These are phyloP conservation scores for Sinocyclocheilus grahami DNA, from an alignment of 2,113 vertebrate genomes.

Conservation along the genomic window DNA sequence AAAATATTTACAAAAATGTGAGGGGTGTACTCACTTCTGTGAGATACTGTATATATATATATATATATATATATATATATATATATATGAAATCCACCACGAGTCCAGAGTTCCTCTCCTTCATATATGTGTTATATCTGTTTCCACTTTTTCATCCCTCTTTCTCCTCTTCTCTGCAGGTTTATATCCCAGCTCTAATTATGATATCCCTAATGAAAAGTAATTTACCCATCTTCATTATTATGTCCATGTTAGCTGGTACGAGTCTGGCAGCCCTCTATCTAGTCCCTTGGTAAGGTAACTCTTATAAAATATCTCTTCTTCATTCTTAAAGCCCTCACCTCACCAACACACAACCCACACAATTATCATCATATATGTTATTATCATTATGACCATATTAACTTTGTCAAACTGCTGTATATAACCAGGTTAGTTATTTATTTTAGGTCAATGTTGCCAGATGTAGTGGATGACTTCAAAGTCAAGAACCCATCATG, in stretches of 20 bases:
- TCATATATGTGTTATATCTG: neutral
- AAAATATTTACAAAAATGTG: too few species aligned
- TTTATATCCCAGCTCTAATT: conserved; percentile 62
- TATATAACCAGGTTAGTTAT: too few species aligned
- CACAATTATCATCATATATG: neutral
- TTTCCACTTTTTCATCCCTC: neutral
- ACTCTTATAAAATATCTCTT: neutral
- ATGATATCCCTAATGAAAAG: conserved; percentile 28
- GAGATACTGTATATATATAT: too few species aligned
- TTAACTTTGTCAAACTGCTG: too few species aligned
- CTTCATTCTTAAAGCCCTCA: neutral
- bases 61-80: too few species aligned
- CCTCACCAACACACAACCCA: neutral
- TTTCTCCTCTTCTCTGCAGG: conserved; percentile 47
- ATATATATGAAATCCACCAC: too few species aligned
- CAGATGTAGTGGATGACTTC: conserved; percentile 60
- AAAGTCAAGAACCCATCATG: conserved; percentile 67
- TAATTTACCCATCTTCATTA: conserved; percentile 60
- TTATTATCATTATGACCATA: too few species aligned
- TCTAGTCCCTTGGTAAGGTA: conserved; percentile 70
- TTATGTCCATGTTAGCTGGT: conserved; percentile 61
- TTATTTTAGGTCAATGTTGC: too few species aligned
- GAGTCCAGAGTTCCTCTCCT: too few species aligned
- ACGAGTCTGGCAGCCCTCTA: conserved; percentile 65
- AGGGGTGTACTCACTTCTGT: too few species aligned